Conservation (phyloP, 2,113 vertebrate genomes). For the Danio rerio region DNA sequence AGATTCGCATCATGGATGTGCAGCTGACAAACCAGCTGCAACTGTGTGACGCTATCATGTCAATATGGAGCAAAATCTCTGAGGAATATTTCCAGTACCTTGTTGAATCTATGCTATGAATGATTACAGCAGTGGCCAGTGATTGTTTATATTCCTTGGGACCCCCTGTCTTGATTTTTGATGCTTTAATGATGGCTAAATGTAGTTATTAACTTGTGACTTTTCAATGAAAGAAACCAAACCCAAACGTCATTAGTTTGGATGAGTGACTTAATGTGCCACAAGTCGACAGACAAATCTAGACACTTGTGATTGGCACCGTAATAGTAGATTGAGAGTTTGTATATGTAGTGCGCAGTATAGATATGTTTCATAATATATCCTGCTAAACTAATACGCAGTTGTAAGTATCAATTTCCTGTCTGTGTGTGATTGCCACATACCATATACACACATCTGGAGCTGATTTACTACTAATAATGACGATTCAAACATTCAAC, state of each 20-base stretch:
- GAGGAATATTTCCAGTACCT: too few species aligned
- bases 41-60: too few species aligned
- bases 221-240: not conserved
- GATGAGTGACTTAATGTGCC: not conserved
- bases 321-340: not conserved
- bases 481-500: not conserved
- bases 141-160: not conserved
- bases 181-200: not conserved
- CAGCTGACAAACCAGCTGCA: too few species aligned
- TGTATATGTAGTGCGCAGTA: not conserved
- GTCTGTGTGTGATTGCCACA: not conserved
- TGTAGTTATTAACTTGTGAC: not conserved
- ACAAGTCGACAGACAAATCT: constrained; percentile 3
- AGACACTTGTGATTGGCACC: constrained; percentile 35
- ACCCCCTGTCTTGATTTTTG: not conserved
- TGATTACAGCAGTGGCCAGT: too few species aligned
- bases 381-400: constrained; percentile 41
- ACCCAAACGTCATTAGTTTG: too few species aligned
- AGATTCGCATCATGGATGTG: too few species aligned
- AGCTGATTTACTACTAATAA: constrained; percentile 11
- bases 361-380: not conserved
- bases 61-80: too few species aligned
- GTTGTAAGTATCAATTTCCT: constrained; percentile 15
- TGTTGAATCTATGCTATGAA: too few species aligned
- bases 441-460: constrained; percentile 18